These are phyloP conservation scores for Oxyura jamaicensis DNA, from an alignment of 2,113 vertebrate genomes.

Conservation along the genomic window DNA sequence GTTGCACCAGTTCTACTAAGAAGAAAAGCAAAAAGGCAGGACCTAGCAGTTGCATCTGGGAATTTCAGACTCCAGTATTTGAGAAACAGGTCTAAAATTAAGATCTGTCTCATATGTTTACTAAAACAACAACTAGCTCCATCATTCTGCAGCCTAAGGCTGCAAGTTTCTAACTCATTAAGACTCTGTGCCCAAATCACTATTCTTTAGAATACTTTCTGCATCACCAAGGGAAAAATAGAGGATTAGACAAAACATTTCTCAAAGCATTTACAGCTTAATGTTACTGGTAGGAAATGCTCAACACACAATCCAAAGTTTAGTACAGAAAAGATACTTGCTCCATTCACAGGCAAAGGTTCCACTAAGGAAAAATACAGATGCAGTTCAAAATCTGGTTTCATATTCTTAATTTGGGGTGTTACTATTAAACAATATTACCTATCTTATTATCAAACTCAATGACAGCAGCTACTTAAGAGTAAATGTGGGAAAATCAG, in stretches of 20 bases:
- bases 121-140: background rate
- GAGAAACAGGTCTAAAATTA: background rate
- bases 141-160: background rate
- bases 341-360: background rate
- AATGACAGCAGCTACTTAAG: background rate
- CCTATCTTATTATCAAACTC: background rate
- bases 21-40: background rate
- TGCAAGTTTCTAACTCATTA: no score
- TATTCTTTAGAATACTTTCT: background rate
- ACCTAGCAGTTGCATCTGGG: background rate
- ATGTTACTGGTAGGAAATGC: no score
- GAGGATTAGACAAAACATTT: background rate
- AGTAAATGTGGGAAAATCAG: background rate
- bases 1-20: background rate
- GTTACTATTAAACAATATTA: background rate
- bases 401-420: background rate
- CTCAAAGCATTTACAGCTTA: background rate
- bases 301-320: background rate
- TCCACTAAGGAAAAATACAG: background rate
- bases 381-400: background rate
- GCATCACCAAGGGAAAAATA: background rate
- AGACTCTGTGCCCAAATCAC: background rate
- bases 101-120: background rate
- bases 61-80: background rate
- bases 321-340: background rate